Conservation (phyloP, 1,140 invertebrate species). For the Aphidius gifuensis region DNA sequence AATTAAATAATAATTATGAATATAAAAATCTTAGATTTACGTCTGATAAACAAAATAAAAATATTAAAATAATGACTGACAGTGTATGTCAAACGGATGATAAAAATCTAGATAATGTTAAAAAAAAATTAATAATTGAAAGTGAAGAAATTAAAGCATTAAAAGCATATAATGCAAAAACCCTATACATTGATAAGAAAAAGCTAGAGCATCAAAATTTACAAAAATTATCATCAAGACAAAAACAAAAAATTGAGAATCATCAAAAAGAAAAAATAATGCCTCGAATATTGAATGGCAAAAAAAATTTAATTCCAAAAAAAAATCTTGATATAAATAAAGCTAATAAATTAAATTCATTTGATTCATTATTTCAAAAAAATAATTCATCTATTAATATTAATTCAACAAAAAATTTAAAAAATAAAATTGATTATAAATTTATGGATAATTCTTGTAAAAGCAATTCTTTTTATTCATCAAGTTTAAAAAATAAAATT, state of each 20-base stretch:
- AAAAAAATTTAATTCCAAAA: too few relatives aligned
- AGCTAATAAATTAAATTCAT: too few relatives aligned
- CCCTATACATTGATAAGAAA: constrained; percentile 20
- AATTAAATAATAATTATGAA: background rate
- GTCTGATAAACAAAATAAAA: background rate
- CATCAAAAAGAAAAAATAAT: too few relatives aligned
- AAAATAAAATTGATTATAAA: too few relatives aligned
- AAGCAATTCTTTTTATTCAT: too few relatives aligned
- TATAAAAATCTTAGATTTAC: background rate
- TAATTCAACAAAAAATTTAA: too few relatives aligned
- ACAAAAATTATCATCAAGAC: background rate
- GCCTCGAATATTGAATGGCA: too few relatives aligned
- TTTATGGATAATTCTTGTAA: too few relatives aligned
- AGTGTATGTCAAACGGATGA: background rate
- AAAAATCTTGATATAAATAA: too few relatives aligned
- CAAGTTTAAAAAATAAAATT: constrained; percentile 5
- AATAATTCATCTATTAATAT: too few relatives aligned
- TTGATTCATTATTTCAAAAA: too few relatives aligned
- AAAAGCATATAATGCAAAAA: constrained; percentile 28
- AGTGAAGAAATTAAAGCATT: constrained; percentile 26
- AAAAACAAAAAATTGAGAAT: background rate
- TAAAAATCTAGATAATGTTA: background rate
- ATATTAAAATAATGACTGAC: background rate
- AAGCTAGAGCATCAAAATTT: background rate
- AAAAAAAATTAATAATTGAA: constrained; percentile 11